phyloP scores from a whole-genome alignment of 2,888 invertebrate species.

The Bedellia somnulentella region DNA sequence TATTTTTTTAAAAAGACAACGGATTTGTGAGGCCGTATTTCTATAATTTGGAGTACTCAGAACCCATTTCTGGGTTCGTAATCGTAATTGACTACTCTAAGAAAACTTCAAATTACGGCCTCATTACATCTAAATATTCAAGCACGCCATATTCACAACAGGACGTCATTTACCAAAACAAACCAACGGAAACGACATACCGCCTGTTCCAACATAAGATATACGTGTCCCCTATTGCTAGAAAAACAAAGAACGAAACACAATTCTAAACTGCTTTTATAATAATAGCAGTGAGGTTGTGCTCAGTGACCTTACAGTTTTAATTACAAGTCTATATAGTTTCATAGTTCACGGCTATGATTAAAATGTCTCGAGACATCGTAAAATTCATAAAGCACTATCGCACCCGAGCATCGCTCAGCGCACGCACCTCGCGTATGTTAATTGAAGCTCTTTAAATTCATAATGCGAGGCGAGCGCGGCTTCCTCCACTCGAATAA shows the following conservation, averaged over 20 bases:
- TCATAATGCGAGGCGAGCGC: conserved; percentile 43
- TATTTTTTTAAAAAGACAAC: too few relatives aligned
- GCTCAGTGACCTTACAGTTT: conserved; percentile 56
- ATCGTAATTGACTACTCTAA: too few relatives aligned
- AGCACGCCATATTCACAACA: conserved; percentile 7
- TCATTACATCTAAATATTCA: too few relatives aligned
- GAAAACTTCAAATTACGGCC: too few relatives aligned
- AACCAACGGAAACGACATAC: conserved; percentile 9
- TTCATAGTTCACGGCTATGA: conserved; percentile 58
- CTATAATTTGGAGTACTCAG: too few relatives aligned
- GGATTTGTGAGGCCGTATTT: too few relatives aligned
- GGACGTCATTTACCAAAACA: conserved; percentile 16
- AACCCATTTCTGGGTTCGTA: too few relatives aligned
- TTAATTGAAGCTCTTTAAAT: conserved; percentile 44
- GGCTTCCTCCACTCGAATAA: conserved; percentile 42
- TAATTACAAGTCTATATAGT: conserved; percentile 41
- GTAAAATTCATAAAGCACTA: conserved; percentile 39
- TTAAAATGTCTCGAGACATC: conserved; percentile 41
- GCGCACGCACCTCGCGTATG: conserved; percentile 33
- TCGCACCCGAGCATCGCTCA: conserved; percentile 27
- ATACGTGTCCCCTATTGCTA: too few relatives aligned
- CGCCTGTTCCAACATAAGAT: too few relatives aligned
- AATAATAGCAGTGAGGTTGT: too few relatives aligned
- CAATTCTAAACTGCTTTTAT: too few relatives aligned
- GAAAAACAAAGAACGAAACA: too few relatives aligned